Evolutionary conservation across 1,140 invertebrate genomes (phyloP), one percentile per base, ranked within the genome.

Genomic region (Drosophila varians): DNA sequence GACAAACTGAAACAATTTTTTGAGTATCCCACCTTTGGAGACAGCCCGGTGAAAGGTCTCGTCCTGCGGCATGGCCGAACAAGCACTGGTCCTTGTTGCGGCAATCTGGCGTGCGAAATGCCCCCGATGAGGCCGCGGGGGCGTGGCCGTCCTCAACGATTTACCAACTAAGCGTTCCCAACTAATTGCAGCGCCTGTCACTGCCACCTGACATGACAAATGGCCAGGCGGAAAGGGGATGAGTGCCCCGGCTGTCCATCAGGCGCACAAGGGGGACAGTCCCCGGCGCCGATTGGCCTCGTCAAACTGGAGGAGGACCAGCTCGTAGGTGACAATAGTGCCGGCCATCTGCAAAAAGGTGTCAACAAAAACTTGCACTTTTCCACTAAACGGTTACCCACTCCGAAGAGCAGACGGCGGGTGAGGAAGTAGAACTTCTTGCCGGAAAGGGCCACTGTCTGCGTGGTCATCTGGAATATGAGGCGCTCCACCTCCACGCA

Each of bases 311-410:
- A 94, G 87, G 6, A 94, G 80, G 3, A 95, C 94, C 11, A 95
- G 75, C 87, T 95, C 94, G 62, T 95, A 95, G 4, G 94, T 95
- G 11, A 95, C 94, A 62, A 95, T 94, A 1, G 94, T 95, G 31
- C 94, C 94, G 23, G 90, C 88, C 84, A 91, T 91, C 90, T 91
- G 38, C 5, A 4, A 21, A 21, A 8, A 38, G 40, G 36, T 38
- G 26, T 38, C 18, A 49, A 47, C 31, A 76, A 42, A 43, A 46
- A 73, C n/a, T 28, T 60, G 11, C 18, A 93, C 42, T 19, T 11
- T 3, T 6, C 4, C n/a, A 12, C 11, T n/a, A 2, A 42, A n/a
- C 26, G 8, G 3, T 0, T 38, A 92, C 91, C 90, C 91, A 94
- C 94, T 62, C 93, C 93, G 57, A 94, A 91, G 49, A 94, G 92